phyloP scores from a whole-genome alignment of 1,140 invertebrate species.

The Meloidogyne hapla region DNA sequence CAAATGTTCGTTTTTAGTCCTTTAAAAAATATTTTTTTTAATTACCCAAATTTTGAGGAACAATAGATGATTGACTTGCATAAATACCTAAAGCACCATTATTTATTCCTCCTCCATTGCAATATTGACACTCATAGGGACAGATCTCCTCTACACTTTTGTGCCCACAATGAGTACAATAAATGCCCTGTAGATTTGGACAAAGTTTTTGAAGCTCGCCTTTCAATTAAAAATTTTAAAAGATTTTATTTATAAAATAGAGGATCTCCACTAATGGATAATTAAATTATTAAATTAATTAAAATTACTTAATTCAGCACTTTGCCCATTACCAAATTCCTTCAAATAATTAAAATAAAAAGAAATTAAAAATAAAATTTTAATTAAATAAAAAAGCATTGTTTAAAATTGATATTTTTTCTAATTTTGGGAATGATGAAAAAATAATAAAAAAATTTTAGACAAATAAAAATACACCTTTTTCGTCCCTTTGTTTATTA shows the following conservation, averaged over 20 bases:
- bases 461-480: too few species aligned
- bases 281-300: neutral
- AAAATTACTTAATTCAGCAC: slow-evolving; percentile 1
- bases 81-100: neutral
- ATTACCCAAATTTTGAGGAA: neutral
- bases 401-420: too few species aligned
- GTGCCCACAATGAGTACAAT: slow-evolving; percentile 20
- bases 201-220: slow-evolving; percentile 17
- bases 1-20: too few species aligned
- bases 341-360: neutral
- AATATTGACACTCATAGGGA: slow-evolving; percentile 18
- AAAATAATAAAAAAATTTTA: too few species aligned
- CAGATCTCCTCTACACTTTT: slow-evolving; percentile 29
- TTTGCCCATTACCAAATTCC: neutral
- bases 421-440: too few species aligned
- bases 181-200: slow-evolving; percentile 11
- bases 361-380: neutral
- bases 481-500: too few species aligned
- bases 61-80: neutral
- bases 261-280: too few species aligned
- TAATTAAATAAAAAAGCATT: neutral
- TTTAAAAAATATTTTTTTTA: too few species aligned
- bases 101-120: neutral
- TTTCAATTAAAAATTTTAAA: neutral
- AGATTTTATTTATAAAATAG: too few species aligned